Conservation (phyloP, 2,113 vertebrate genomes). For the Ursus arctos region DNA sequence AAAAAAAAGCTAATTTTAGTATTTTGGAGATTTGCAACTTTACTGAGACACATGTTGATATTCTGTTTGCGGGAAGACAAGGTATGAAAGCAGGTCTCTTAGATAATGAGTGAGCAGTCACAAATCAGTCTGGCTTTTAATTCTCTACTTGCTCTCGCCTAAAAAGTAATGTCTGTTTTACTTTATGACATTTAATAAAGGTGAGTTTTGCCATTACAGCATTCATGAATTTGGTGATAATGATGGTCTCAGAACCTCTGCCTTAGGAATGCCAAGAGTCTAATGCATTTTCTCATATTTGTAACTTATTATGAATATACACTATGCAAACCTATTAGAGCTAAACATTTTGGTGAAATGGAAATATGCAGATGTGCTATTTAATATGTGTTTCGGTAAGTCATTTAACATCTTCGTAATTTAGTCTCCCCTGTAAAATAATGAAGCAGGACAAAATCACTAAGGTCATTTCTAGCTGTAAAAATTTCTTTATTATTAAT, state of each 20-base stretch:
- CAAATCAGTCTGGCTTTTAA: background rate
- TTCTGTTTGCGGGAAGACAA: slow-evolving; percentile 6
- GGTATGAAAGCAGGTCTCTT: background rate
- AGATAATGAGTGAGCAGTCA: background rate
- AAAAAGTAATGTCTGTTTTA: slow-evolving; percentile 38
- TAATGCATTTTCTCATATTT: slow-evolving; percentile 36
- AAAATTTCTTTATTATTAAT: background rate
- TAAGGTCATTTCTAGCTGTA: background rate
- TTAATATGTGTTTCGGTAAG: background rate
- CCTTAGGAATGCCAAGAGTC: background rate
- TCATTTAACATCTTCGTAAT: background rate
- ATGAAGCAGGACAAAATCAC: background rate
- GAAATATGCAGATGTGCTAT: background rate
- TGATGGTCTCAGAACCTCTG: slow-evolving; percentile 13
- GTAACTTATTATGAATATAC: slow-evolving; percentile 10
- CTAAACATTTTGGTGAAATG: slow-evolving; percentile 10
- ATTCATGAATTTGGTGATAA: slow-evolving; percentile 32
- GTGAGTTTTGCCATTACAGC: background rate
- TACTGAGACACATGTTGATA: background rate
- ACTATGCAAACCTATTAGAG: background rate
- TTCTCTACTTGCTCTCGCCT: background rate
- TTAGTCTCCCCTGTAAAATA: background rate
- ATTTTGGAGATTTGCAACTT: background rate
- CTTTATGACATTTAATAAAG: slow-evolving; percentile 40
- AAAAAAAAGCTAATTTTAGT: background rate